phyloP scores from a whole-genome alignment of 2,797 vertebrate species.

The Jordanella pulchra region DNA sequence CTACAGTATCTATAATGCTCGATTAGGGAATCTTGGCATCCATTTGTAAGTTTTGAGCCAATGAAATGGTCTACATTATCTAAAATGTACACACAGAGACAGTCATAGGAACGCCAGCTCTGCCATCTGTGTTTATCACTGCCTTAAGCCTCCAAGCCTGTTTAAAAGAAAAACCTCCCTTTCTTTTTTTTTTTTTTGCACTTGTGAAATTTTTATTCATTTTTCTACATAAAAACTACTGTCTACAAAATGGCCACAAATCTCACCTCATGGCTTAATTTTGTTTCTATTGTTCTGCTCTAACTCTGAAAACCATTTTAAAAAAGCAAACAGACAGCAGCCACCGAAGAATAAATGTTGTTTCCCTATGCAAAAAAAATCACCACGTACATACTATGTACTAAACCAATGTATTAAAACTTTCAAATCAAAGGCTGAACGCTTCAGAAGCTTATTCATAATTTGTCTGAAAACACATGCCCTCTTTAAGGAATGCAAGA shows the following conservation, averaged over 20 bases:
- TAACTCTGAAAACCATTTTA: too few relatives aligned
- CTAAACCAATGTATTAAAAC: slow-evolving; percentile 38
- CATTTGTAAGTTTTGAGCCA: too few relatives aligned
- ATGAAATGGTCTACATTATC: background rate
- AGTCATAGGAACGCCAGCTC: background rate
- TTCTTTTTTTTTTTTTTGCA: background rate
- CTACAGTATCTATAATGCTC: background rate
- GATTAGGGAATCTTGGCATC: background rate
- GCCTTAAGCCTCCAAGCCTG: too few relatives aligned
- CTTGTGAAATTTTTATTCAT: background rate
- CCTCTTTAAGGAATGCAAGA: background rate
- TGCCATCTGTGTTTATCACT: background rate
- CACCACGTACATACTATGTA: slow-evolving; percentile 1
- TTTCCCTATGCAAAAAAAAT: slow-evolving; percentile 10
- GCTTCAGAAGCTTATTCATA: slow-evolving; percentile 3
- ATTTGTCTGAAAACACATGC: slow-evolving; percentile 10
- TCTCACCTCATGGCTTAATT: background rate
- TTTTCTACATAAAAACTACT: background rate
- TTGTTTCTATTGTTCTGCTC: background rate
- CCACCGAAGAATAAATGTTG: background rate
- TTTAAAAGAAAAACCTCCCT: background rate
- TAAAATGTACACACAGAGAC: background rate
- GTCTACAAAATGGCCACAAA: background rate
- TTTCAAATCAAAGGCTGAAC: slow-evolving; percentile 10
- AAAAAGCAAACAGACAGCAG: background rate